A percentile compares a stretch with the other conserved stretches of the same genome.
Evolutionary conservation across 2,113 vertebrate genomes (phyloP).

Genomic region (Mionectes macconnelli): DNA sequence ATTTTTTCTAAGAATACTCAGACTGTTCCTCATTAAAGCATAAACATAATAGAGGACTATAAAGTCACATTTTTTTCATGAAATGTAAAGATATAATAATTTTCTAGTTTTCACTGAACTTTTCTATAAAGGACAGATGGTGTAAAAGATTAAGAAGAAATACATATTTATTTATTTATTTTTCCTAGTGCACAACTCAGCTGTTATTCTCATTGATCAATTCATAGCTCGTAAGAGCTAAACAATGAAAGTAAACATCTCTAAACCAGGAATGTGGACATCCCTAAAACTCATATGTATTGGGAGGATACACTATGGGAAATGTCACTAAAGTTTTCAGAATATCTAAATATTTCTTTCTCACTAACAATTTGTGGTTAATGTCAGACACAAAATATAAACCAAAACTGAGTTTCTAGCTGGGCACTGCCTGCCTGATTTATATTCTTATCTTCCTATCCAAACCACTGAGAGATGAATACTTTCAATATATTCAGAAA

Average conservation of each 20-base stretch:
- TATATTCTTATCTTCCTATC: neutral
- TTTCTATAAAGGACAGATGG: neutral
- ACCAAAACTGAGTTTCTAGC: neutral
- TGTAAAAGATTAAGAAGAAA: neutral
- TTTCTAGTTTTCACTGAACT: neutral
- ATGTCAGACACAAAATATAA: neutral
- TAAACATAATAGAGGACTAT: neutral
- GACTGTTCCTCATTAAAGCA: neutral
- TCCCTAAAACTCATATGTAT: neutral
- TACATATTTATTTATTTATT: accelerated
- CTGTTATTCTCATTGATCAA: neutral
- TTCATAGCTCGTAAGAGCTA: neutral
- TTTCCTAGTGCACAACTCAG: neutral
- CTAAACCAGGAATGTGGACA: neutral
- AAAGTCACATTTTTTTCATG: neutral
- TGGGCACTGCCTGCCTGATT: neutral
- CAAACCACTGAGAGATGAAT: neutral
- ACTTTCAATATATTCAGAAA: neutral
- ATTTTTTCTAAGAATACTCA: neutral
- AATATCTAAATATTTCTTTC: neutral
- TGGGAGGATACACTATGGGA: neutral
- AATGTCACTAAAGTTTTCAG: neutral
- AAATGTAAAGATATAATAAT: neutral
- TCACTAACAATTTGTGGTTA: neutral
- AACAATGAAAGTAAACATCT: neutral